Conservation (phyloP, 2,888 invertebrate species). For the Geophilus truncorum region DNA sequence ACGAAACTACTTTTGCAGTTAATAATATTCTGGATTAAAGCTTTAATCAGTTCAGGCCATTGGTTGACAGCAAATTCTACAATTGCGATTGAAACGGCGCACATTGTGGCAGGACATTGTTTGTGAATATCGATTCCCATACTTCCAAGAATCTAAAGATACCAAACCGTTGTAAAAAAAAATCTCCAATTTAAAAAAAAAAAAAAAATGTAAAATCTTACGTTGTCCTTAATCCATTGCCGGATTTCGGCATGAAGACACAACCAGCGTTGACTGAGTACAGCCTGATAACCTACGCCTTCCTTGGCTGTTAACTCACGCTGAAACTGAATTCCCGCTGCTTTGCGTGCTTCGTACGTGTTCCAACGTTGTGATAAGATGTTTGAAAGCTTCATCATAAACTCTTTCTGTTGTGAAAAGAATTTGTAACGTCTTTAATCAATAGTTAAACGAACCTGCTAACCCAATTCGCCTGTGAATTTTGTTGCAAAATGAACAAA, state of each 20-base stretch:
- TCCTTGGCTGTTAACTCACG: background rate
- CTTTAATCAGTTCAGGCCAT: background rate
- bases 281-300: background rate
- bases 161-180: background rate
- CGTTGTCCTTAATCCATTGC: background rate
- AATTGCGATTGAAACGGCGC: background rate
- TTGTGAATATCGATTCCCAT: background rate
- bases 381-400: slow-evolving; percentile 3
- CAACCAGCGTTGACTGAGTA: background rate
- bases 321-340: background rate
- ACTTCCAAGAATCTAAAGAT: background rate
- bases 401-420: background rate
- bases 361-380: background rate
- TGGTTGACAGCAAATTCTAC: background rate
- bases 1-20: background rate
- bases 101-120: background rate
- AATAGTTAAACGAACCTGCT: background rate
- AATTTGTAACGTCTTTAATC: background rate
- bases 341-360: background rate
- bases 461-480: background rate
- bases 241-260: background rate
- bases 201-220: background rate
- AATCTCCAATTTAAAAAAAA: background rate
- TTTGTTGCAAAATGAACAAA: background rate
- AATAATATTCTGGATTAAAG: background rate